Evolutionary conservation across 2,888 invertebrate genomes (phyloP).

Genomic region (Agrochola litura): DNA sequence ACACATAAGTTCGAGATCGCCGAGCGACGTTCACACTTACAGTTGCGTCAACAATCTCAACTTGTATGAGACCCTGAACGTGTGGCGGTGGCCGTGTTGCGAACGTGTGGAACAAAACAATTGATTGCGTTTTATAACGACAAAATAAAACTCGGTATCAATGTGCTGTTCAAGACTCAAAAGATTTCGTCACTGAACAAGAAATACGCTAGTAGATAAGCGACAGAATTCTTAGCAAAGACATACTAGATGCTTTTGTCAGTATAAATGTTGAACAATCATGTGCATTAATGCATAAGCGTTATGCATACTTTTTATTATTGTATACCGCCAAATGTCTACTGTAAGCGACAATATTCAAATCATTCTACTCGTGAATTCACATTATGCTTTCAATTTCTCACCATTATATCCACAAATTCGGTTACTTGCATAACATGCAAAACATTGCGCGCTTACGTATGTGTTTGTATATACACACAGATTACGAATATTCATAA

Average conservation of each 20-base stretch:
- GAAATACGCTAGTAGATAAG: slow-evolving; percentile 74
- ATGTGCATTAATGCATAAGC: slow-evolving; percentile 79
- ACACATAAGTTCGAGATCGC: slow-evolving; percentile 86
- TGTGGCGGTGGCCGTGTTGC: slow-evolving; percentile 81
- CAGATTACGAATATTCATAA: slow-evolving; percentile 64
- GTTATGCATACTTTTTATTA: slow-evolving; percentile 76
- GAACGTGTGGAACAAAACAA: slow-evolving; percentile 89
- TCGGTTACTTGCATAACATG: slow-evolving; percentile 81
- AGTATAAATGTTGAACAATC: slow-evolving; percentile 68
- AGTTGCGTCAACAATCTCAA: slow-evolving; percentile 89
- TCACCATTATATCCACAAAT: slow-evolving; percentile 76
- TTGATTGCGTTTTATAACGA: slow-evolving; percentile 79
- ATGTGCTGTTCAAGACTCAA: slow-evolving; percentile 49
- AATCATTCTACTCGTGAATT: slow-evolving; percentile 76
- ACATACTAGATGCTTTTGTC: slow-evolving; percentile 71
- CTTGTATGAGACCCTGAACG: slow-evolving; percentile 88
- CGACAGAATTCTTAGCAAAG: slow-evolving; percentile 79
- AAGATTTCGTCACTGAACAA: slow-evolving; percentile 47
- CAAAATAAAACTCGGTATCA: slow-evolving; percentile 65
- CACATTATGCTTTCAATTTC: slow-evolving; percentile 73
- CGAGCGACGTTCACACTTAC: slow-evolving; percentile 89
- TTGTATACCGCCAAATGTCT: slow-evolving; percentile 83
- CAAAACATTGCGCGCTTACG: slow-evolving; percentile 79
- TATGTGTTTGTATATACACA: slow-evolving; percentile 73
- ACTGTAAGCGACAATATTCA: slow-evolving; percentile 82